Percentiles rank a stretch among this genome's conserved stretches.
phyloP scores from a whole-genome alignment of 2,797 vertebrate genomes.

The Lateolabrax maculatus region DNA sequence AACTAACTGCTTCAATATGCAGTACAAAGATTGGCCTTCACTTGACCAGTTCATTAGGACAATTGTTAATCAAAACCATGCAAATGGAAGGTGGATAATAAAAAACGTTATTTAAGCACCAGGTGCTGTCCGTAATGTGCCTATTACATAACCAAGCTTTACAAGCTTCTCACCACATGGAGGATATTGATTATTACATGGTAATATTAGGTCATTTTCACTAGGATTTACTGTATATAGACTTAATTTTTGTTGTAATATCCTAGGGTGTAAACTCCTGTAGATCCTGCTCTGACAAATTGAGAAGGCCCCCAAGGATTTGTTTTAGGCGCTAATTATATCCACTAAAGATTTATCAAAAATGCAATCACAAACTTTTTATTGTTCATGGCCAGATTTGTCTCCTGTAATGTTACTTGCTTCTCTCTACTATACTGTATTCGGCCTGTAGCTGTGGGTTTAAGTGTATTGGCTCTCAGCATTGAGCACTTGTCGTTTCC shows the following conservation, averaged over 20 bases:
- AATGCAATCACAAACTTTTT: background rate
- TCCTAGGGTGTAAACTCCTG: background rate
- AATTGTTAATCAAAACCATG: too few species aligned
- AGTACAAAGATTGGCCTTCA: background rate
- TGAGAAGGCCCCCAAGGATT: background rate
- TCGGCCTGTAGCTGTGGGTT: background rate
- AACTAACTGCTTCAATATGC: background rate
- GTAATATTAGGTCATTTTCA: background rate
- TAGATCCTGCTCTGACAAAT: background rate
- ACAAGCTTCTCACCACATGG: background rate
- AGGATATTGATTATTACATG: background rate
- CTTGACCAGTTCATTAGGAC: too few species aligned
- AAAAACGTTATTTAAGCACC: conserved; percentile 1
- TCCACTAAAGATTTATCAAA: background rate
- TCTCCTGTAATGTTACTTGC: background rate
- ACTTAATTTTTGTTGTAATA: background rate
- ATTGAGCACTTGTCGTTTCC: background rate
- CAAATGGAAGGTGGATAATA: background rate
- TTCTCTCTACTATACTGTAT: background rate
- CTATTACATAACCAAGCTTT: background rate
- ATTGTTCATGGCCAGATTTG: background rate
- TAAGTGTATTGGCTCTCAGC: background rate
- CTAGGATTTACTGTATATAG: background rate
- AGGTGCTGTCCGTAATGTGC: background rate
- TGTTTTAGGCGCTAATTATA: background rate